Evolutionary conservation across 1,140 invertebrate species (phyloP).

Genomic region (Sitobion miscanthi): DNA sequence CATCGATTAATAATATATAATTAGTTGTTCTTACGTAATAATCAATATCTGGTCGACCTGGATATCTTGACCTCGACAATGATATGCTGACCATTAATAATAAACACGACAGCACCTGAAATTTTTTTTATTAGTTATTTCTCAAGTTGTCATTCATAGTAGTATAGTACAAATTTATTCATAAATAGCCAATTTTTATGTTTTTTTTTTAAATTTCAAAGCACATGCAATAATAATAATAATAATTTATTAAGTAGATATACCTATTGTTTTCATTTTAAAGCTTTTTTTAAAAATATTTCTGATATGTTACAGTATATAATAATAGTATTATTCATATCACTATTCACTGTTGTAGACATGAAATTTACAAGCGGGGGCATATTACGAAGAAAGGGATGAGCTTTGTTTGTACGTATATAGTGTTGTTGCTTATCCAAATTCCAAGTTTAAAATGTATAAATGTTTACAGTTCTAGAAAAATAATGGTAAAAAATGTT

Average conservation of each 20-base stretch:
- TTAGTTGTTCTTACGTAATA: constrained; percentile 47
- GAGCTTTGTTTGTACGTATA: neutral
- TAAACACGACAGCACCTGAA: constrained; percentile 35
- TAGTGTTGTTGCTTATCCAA: neutral
- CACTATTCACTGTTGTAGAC: neutral
- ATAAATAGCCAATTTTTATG: neutral
- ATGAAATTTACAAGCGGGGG: neutral
- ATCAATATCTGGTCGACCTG: constrained; percentile 52
- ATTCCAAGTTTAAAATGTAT: neutral
- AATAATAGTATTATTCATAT: neutral
- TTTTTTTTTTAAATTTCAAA: neutral
- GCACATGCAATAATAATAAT: neutral
- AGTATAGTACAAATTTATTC: neutral
- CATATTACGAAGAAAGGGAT: neutral
- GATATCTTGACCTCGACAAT: constrained; percentile 49
- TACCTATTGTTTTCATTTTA: neutral
- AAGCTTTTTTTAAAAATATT: neutral
- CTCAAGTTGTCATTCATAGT: neutral
- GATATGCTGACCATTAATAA: constrained; percentile 14
- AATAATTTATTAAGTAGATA: neutral
- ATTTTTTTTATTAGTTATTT: neutral
- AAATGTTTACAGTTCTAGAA: neutral
- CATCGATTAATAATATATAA: constrained; percentile 11
- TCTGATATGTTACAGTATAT: neutral
- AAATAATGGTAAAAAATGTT: too few relatives aligned